A percentile compares a stretch with the other conserved stretches of the same genome.
Evolutionary conservation across 2,888 invertebrate genomes (phyloP).

Genomic region (Erynnis tages): DNA sequence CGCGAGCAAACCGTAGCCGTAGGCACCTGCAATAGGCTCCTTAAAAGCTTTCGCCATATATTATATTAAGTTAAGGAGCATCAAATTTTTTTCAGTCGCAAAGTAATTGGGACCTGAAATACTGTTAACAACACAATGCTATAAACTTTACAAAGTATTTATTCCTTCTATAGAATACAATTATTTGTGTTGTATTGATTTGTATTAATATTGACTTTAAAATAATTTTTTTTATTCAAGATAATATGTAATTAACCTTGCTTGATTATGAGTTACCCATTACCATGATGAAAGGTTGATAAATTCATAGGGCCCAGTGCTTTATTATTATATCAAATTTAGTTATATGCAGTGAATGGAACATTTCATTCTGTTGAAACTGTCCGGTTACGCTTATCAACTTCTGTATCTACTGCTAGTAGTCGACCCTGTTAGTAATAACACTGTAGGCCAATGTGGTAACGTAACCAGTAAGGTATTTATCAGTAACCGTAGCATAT

Average conservation of each 20-base stretch:
- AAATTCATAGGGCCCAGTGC: no score
- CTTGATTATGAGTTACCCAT: no score
- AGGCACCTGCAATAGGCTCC: not conserved
- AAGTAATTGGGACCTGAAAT: no score
- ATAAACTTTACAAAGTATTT: no score
- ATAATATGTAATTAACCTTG: no score
- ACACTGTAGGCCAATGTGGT: constrained; percentile 45
- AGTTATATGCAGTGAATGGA: constrained; percentile 47
- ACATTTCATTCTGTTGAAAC: constrained; percentile 51
- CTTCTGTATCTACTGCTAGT: constrained; percentile 46
- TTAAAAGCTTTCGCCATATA: not conserved
- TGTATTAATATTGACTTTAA: no score
- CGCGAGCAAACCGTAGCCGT: not conserved
- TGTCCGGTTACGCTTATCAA: constrained; percentile 52
- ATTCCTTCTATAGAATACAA: no score
- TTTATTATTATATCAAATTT: constrained; percentile 7
- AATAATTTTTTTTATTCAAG: no score
- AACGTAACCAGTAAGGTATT: constrained; percentile 53
- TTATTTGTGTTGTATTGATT: no score
- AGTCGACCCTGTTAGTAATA: constrained; percentile 48
- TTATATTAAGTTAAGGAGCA: not conserved
- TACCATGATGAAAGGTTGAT: not conserved
- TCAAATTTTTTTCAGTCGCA: not conserved
- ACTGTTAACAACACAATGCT: no score
- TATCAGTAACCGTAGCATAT: constrained; percentile 52